Conservation (phyloP, 2,888 invertebrate genomes). For the Lymantria dispar region DNA sequence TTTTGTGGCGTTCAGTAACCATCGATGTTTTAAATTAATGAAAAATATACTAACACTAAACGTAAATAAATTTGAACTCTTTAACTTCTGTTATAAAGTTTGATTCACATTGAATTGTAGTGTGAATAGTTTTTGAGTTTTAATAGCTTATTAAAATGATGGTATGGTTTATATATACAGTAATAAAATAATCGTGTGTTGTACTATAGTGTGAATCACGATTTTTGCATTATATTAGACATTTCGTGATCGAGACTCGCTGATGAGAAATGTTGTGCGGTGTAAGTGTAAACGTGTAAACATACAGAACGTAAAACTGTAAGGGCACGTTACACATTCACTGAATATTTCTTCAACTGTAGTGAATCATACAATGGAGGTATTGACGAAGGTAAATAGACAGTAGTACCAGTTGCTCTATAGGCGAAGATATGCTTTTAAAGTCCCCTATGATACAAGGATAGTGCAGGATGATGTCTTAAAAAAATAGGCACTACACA, state of each 20-base stretch:
- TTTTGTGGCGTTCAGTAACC: constrained; percentile 7
- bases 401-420: no score
- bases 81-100: neutral
- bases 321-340: neutral
- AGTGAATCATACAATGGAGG: no score
- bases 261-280: constrained; percentile 29
- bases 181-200: constrained; percentile 47
- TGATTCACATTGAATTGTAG: neutral
- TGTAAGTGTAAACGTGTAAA: constrained; percentile 16
- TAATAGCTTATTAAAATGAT: constrained; percentile 47
- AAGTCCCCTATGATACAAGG: no score
- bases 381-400: no score
- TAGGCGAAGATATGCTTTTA: no score
- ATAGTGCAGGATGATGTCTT: no score
- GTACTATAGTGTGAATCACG: constrained; percentile 51
- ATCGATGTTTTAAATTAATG: neutral
- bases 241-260: constrained; percentile 41
- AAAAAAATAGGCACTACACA: no score
- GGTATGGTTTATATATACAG: constrained; percentile 20
- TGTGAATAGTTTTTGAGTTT: constrained; percentile 23
- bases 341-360: no score
- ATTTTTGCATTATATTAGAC: constrained; percentile 47
- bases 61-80: constrained; percentile 4
- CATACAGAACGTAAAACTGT: constrained; percentile 4
- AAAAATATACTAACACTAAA: neutral